These are phyloP conservation scores for Pitta sordida DNA, from an alignment of 2,113 vertebrate species.

Conservation along the genomic window DNA sequence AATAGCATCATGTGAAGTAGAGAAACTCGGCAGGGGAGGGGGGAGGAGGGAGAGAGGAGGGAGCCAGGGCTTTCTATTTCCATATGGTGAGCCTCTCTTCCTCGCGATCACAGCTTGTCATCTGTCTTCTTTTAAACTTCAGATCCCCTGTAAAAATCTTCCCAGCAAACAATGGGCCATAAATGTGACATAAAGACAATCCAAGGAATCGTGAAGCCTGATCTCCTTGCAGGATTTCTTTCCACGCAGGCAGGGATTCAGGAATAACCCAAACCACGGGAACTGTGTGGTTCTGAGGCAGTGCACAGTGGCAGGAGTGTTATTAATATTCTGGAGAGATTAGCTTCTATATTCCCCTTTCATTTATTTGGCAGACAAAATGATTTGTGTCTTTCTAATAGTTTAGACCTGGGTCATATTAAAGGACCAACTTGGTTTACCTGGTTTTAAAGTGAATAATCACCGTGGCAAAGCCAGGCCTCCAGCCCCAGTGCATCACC, in stretches of 20 bases:
- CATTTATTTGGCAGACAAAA: neutral
- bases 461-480: fast-evolving
- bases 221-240: neutral
- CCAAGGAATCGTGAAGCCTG: neutral
- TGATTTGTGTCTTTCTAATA: fast-evolving
- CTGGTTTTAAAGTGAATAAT: neutral
- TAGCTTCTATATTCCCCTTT: neutral
- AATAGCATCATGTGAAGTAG: conserved; percentile 50
- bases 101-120: conserved; percentile 58
- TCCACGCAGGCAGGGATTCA: fast-evolving
- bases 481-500: fast-evolving
- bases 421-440: neutral
- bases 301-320: neutral
- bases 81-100: conserved; percentile 62
- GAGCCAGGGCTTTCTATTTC: conserved; percentile 61
- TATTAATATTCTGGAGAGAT: neutral
- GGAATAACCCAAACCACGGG: neutral
- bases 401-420: neutral
- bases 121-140: conserved; percentile 69
- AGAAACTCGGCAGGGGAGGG: conserved; percentile 56
- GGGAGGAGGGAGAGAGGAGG: conserved; percentile 43
- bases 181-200: conserved; percentile 52
- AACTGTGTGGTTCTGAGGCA: neutral
- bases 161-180: conserved; percentile 51
- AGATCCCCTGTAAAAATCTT: conserved; percentile 62